A percentile compares a stretch with the other conserved stretches of the same genome.
Conservation (phyloP, 2,888 invertebrate genomes). For the Tiphia femorata region DNA sequence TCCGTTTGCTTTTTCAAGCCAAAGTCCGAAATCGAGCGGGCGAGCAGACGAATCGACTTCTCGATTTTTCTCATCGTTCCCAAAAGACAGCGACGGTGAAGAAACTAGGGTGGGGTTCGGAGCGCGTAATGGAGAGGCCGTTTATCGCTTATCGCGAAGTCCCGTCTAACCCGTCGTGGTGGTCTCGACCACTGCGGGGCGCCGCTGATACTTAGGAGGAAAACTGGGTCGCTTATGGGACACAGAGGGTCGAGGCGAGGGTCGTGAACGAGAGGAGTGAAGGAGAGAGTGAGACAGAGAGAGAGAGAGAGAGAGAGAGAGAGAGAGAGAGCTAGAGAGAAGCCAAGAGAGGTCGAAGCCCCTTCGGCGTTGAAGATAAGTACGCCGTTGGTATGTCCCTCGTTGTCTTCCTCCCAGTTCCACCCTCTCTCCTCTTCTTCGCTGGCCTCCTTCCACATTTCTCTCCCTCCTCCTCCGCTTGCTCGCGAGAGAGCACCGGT, state of each 20-base stretch:
- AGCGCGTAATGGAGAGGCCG: background rate
- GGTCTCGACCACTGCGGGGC: slow-evolving; percentile 9
- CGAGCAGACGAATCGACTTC: too few relatives aligned
- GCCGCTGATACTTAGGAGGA: slow-evolving; percentile 12
- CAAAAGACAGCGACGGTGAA: too few relatives aligned
- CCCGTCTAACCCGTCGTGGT: slow-evolving; percentile 8
- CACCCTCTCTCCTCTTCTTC: too few relatives aligned
- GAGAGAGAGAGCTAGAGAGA: background rate
- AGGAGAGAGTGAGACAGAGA: too few relatives aligned
- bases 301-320: slow-evolving; percentile 1
- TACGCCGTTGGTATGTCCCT: slow-evolving; percentile 7
- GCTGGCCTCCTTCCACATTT: too few relatives aligned
- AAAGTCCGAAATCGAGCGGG: too few relatives aligned
- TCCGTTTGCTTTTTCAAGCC: too few relatives aligned
- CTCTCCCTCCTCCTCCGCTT: too few relatives aligned
- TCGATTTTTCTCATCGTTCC: background rate
- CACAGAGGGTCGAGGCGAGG: too few relatives aligned
- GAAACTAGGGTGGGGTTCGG: too few relatives aligned
- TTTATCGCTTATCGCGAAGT: slow-evolving; percentile 18
- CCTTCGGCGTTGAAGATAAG: slow-evolving; percentile 24
- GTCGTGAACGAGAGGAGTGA: too few relatives aligned
- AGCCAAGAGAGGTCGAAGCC: slow-evolving; percentile 13
- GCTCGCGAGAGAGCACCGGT: slow-evolving; percentile 4
- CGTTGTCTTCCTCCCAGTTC: too few relatives aligned
- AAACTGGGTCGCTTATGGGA: slow-evolving; percentile 27